phyloP scores from a whole-genome alignment of 1,140 invertebrate species.

The Dendroctonus ponderosae region DNA sequence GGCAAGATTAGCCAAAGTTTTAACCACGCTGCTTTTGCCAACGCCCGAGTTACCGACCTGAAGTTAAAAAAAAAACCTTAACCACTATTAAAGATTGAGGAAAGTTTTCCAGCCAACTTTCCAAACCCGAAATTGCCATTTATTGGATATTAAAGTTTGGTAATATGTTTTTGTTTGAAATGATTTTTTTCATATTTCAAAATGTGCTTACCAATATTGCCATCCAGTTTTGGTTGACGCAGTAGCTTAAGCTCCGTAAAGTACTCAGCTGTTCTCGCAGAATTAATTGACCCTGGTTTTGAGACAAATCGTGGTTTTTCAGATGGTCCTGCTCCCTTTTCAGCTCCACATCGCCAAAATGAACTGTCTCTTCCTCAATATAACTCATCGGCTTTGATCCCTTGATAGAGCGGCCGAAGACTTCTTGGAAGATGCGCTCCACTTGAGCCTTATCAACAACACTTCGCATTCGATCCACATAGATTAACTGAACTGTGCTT shows the following conservation, averaged over 20 bases:
- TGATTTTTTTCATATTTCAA: background rate
- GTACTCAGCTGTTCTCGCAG: constrained; percentile 65
- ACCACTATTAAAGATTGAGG: background rate
- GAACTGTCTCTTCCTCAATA: constrained; percentile 55
- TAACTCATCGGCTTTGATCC: constrained; percentile 54
- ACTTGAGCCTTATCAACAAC: constrained; percentile 68
- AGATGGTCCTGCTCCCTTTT: constrained; percentile 50
- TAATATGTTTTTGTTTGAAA: too few species aligned
- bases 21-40: constrained; percentile 83
- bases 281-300: constrained; percentile 58
- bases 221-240: constrained; percentile 90
- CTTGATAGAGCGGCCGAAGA: constrained; percentile 55
- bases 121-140: constrained; percentile 2
- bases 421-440: constrained; percentile 60
- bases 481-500: constrained; percentile 67
- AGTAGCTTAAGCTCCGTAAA: constrained; percentile 76
- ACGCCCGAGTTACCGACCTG: constrained; percentile 73
- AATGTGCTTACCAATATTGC: constrained; percentile 71
- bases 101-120: constrained; percentile 8
- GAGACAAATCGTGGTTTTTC: constrained; percentile 49
- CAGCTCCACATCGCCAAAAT: constrained; percentile 61
- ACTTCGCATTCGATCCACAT: constrained; percentile 78
- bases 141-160: background rate
- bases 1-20: constrained; percentile 71
- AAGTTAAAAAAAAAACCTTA: constrained; percentile 35